Evolutionary conservation across 2,888 invertebrate genomes (phyloP).

Genomic region (Geophilus truncorum): DNA sequence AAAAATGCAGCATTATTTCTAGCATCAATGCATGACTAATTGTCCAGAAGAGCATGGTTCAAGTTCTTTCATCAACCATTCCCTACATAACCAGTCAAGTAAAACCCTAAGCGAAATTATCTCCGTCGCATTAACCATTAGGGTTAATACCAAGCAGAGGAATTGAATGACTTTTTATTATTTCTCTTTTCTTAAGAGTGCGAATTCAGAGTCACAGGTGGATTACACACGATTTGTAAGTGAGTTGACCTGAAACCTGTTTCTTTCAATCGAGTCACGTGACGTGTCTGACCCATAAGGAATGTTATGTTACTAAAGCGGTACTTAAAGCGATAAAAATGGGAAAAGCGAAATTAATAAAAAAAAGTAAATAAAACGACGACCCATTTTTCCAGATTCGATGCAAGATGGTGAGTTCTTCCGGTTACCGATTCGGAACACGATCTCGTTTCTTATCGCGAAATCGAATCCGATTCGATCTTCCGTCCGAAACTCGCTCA

Average conservation of each 20-base stretch:
- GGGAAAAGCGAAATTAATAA: no score
- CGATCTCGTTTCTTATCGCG: neutral
- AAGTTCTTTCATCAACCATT: neutral
- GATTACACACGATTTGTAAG: neutral
- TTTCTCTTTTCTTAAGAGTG: neutral
- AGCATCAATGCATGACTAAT: neutral
- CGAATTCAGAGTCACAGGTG: neutral
- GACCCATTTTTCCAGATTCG: no score
- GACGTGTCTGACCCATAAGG: neutral
- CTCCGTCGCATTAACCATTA: neutral
- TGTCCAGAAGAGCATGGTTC: neutral
- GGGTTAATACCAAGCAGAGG: neutral
- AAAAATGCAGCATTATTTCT: neutral
- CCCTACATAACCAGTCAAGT: neutral
- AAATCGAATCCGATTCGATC: no score
- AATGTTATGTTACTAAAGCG: neutral
- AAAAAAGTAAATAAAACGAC: no score
- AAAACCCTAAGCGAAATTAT: neutral
- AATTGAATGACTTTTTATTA: slow-evolving; percentile 14
- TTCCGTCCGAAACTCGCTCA: no score
- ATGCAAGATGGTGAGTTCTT: no score
- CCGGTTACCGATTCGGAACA: neutral
- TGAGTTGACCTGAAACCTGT: slow-evolving; percentile 2
- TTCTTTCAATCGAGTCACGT: neutral
- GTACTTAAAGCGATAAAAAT: no score